Base-by-base conservation (phyloP, 2,797 vertebrate species). In the Acipenser ruthenus region DNA sequence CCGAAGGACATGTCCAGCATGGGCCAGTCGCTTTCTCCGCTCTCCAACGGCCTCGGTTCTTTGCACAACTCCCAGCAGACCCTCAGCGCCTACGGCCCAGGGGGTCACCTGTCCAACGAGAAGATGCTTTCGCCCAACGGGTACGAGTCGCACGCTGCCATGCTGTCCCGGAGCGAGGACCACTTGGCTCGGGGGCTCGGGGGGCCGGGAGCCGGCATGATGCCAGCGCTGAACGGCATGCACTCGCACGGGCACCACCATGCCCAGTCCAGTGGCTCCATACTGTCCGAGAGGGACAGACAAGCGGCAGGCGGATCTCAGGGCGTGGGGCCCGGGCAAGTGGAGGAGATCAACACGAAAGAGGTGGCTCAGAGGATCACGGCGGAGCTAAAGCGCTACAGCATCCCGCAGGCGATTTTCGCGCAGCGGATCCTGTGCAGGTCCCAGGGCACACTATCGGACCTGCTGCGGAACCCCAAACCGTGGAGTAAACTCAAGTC, bases 401-500 rank as follows among this genome's bases (percentile, higher is more conserved):
- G 96, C 90, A 98, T 98, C 83, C 96, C 96, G 7, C 95, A 98
- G 81, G 96, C 96, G 78, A 97, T 98, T 84, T 98, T 98, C 84
- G 96, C 96, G 53, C 95, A 98, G 87, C 89, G 96, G 82, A 95
- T 98, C 89, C 88, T 98, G 88, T 98, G 95, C 87, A 91, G 96
- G 74, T 98, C 96, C 62, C 96, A 98, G 83, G 96, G 96, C 77
- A 98, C 96, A 49, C 93, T 98, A 70, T 98, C 96, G 63, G 96
- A 98, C 84, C 94, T 98, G 77, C 92, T 98, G 82, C 83, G 96
- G 75, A 98, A 98, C 79, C 96, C 96, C 81, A 98, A 98, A 85
- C 96, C 95, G 65, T 98, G 96, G 96, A 95, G 95, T 91, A 98
- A 98, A 86, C 96, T 98, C 82, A 98, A 98, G 84, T 98, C 96